Conservation (phyloP, 35 echinoderm and acorn worm genomes). For the Ophioderma brevispina region DNA sequence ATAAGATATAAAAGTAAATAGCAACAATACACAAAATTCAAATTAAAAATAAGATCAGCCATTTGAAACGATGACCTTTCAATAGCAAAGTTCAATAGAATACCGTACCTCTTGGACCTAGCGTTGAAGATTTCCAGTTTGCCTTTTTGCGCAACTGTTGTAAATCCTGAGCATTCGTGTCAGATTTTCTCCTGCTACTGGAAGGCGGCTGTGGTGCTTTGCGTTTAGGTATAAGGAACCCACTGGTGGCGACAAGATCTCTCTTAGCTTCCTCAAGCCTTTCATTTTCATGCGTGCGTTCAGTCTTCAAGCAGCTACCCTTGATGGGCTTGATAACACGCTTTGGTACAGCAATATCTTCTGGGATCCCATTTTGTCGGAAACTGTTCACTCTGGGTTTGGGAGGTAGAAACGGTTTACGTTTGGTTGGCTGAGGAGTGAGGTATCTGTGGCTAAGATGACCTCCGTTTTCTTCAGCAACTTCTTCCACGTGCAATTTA, state of each 20-base stretch:
- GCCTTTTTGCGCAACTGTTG: no score
- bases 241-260: not conserved
- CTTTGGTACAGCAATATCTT: not conserved
- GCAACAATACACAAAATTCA: no score
- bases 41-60: no score
- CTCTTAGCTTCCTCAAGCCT: not conserved
- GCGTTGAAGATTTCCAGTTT: no score
- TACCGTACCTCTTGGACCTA: no score
- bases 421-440: slow-evolving; percentile 36
- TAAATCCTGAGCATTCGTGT: not conserved
- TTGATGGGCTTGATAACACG: not conserved
- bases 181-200: not conserved
- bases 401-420: slow-evolving; percentile 19
- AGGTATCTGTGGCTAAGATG: slow-evolving; percentile 27
- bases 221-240: not conserved
- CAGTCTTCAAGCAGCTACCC: not conserved
- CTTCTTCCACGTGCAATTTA: not conserved
- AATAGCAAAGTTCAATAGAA: no score
- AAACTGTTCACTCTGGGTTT: not conserved
- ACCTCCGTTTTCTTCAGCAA: not conserved
- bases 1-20: no score
- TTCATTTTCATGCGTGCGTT: not conserved
- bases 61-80: no score
- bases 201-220: not conserved
- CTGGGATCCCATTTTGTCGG: not conserved